Base-by-base conservation (phyloP, 2,797 vertebrate species). In the Babyrousa celebensis region DNA sequence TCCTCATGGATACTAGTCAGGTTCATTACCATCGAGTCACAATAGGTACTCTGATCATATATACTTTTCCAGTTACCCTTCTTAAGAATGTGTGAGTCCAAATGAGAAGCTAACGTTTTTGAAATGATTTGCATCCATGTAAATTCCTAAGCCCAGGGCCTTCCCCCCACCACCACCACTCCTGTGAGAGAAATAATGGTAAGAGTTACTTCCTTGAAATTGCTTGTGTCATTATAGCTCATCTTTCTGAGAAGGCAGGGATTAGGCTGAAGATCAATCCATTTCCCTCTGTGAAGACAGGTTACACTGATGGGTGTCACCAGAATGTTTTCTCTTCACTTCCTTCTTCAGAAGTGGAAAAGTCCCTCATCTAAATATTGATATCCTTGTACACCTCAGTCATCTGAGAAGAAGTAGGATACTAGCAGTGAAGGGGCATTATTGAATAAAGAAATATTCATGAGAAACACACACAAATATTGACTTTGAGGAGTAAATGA, bases 301-400 rank as follows among this genome's bases (percentile, higher is more conserved):
- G 3, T 65, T 78, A 58, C 14, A 63, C 29, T 65, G 43, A 65
- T 6, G 68, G 15, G 0, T 63, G n/a, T 83, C n/a, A 68, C 36
- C 60, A 70, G 25, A 52, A 82, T 15, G n/a, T 18, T 60, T 84
- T 83, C 58, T 21, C 65, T 36, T 82, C 4, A 52, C 3, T 87
- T 92, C 29, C 62, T 1, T 65, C 20, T 83, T 75, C 23, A 52
- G 11, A 68, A 65, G 4, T 85, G 23, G 16, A 70, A 17, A 71
- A 84, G 25, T 86, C 32, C 23, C 83, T 92, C 52, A 87, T 75
- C 36, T 68, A 52, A 75, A 75, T 68, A 75, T 60, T 87, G n/a
- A 91, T 32, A 63, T 79, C 43, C 72, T 2, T 82, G 43, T 20
- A 25, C 4, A 62, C 16, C 36, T 91, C 8, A 56, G 21, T 85